These are phyloP conservation scores for Drosophila ironensis DNA, from an alignment of 1,140 invertebrate genomes.

Conservation along the genomic window DNA sequence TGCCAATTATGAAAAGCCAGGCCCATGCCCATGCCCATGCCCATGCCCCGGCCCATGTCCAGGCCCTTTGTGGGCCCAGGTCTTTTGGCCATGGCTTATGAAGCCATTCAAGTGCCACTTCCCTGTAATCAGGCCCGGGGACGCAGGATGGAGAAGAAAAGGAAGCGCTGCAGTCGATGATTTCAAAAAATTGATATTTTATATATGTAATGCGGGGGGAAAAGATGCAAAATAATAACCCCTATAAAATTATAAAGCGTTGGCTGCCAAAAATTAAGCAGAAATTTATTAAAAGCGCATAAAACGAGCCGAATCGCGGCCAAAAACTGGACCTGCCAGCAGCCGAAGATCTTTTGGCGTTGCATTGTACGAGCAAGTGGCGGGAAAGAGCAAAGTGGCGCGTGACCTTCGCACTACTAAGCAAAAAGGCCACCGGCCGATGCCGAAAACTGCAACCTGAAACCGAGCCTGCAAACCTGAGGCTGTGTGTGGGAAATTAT, in stretches of 20 bases:
- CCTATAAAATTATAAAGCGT: constrained; percentile 39
- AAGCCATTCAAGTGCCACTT: constrained; percentile 65
- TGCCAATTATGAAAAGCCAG: constrained; percentile 64
- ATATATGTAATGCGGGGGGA: constrained; percentile 48
- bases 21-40: constrained; percentile 10
- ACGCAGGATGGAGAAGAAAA: constrained; percentile 15
- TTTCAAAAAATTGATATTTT: constrained; percentile 73
- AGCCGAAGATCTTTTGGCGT: constrained; percentile 24
- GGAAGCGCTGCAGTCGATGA: constrained; percentile 38
- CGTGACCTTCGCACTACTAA: constrained; percentile 77
- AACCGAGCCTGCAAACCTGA: not conserved
- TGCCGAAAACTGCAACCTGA: not conserved
- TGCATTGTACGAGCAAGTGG: constrained; percentile 26
- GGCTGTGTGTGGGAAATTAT: constrained; percentile 51
- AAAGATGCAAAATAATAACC: constrained; percentile 32
- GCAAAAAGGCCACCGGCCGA: constrained; percentile 15
- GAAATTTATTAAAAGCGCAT: constrained; percentile 77
- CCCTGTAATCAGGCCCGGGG: constrained; percentile 48
- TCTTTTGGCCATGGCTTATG: constrained; percentile 67
- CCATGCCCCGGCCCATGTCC: not conserved
- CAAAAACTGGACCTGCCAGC: constrained; percentile 55
- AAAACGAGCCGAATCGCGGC: constrained; percentile 35
- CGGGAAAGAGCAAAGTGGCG: constrained; percentile 68
- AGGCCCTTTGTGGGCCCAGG: constrained; percentile 19
- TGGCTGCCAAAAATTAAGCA: constrained; percentile 55